Evolutionary conservation across 2,888 invertebrate species (phyloP), one percentile per base, ranked within the genome.

Genomic region (Shargacucullia verbasci): DNA sequence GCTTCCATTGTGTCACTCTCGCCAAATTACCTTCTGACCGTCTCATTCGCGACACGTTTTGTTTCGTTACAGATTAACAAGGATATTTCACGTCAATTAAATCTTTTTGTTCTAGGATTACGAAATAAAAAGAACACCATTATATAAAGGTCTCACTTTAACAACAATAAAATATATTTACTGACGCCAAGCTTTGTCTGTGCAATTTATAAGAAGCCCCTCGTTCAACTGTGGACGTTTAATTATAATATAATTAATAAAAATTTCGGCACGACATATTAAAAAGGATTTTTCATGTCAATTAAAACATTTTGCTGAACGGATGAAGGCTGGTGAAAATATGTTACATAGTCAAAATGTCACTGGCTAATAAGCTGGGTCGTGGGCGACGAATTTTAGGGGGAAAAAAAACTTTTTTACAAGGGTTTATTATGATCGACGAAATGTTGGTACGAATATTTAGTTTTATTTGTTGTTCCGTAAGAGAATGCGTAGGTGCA

Each of bases 1-100:
- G 34, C 39, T 27, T 14, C 11, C 46, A 33, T 50, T 68, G 44
- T 62, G 14, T 27, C 50, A 25, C 38, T 44, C 57, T 5, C 39
- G 20, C 34, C 37, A 14, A 53, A 62, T 53, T 46, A 27, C 33
- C 25, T 49, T 12, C 27, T 38, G 11, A 13, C 46, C 7, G 27
- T 46, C 14, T 35, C 35, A 37, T 27, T 46, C 13, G 31, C 20
- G 29, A 35, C 37, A 40, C 14, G 50, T 45, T 13, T 12, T 46
- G 59, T 49, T 9, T 37, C 33, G 11, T 10, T 43, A 9, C 20
- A 38, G 33, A 27, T 47, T 54, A 20, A 34, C 43, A 62, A 33
- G 25, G 14, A 9, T 33, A 54, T 48, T 2, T 39, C 8, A 31
- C n/a, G 27, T 14, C 41, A 29, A 27, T 34, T 58, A 37, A 9